phyloP scores from a whole-genome alignment of 2,888 invertebrate genomes.

The Digitonthophagus gazella region DNA sequence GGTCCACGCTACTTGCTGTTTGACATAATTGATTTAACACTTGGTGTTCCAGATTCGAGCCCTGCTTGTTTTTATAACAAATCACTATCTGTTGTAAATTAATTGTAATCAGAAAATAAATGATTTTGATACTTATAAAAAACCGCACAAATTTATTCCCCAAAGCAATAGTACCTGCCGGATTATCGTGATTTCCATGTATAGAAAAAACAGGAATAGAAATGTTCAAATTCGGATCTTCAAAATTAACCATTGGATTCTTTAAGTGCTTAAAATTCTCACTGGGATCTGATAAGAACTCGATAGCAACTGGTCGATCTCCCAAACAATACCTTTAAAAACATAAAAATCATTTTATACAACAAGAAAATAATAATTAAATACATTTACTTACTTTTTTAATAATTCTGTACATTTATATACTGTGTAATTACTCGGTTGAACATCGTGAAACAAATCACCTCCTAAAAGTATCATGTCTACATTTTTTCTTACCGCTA shows the following conservation, averaged over 20 bases:
- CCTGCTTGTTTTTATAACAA: slow-evolving; percentile 22
- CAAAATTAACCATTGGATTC: slow-evolving; percentile 76
- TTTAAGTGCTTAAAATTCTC: slow-evolving; percentile 70
- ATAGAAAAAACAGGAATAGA: slow-evolving; percentile 92
- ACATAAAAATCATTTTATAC: no score
- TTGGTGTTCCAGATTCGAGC: no score
- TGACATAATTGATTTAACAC: no score
- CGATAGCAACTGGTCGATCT: slow-evolving; percentile 61
- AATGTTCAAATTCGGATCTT: slow-evolving; percentile 93
- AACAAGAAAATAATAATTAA: slow-evolving; percentile 8
- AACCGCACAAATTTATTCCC: no score
- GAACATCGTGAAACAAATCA: slow-evolving; percentile 94
- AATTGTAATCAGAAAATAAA: no score
- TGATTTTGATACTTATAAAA: no score
- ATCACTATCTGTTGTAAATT: no score
- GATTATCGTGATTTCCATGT: slow-evolving; percentile 99
- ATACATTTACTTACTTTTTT: slow-evolving; percentile 67
- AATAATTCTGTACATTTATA: slow-evolving; percentile 72
- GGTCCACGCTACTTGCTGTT: no score
- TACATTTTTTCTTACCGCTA: slow-evolving; percentile 73
- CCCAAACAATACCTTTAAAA: slow-evolving; percentile 58
- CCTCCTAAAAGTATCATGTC: slow-evolving; percentile 92
- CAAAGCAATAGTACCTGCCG: slow-evolving; percentile 65
- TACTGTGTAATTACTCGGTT: slow-evolving; percentile 78
- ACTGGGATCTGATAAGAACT: slow-evolving; percentile 83